Conservation (phyloP, 1,140 invertebrate species). For the Lepidotrigona ventralis region DNA sequence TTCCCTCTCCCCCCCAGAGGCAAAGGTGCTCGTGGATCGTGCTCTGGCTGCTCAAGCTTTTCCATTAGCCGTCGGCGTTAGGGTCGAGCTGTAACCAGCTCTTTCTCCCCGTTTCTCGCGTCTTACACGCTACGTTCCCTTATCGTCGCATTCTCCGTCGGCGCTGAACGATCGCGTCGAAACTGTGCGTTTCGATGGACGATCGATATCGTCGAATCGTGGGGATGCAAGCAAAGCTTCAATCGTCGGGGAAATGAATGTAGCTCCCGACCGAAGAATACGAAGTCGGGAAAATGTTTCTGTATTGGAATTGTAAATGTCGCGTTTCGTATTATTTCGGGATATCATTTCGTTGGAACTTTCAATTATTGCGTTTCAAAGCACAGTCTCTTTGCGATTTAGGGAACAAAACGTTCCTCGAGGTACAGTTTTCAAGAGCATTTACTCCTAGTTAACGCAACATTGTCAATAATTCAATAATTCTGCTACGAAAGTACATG, state of each 20-base stretch:
- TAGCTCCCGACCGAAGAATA: neutral
- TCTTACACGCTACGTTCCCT: neutral
- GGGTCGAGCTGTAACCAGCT: neutral
- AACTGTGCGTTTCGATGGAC: neutral
- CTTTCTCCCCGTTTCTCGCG: neutral
- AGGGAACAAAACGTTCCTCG: neutral
- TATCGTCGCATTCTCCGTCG: neutral
- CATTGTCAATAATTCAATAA: neutral
- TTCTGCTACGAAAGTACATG: neutral
- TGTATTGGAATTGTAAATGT: neutral
- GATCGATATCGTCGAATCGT: too few relatives aligned
- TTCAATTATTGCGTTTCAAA: neutral
- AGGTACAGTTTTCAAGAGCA: neutral
- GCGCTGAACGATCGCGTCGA: neutral
- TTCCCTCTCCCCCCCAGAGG: neutral
- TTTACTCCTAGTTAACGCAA: neutral
- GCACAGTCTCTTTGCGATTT: neutral
- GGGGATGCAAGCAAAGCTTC: neutral
- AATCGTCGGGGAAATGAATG: neutral
- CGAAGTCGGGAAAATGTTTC: neutral
- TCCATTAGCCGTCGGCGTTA: constrained; percentile 22
- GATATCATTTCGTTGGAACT: neutral
- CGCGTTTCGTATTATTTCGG: neutral
- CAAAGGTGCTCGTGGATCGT: neutral
- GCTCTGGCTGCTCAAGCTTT: neutral